These are phyloP conservation scores for Bufo gargarizans DNA, from an alignment of 2,113 vertebrate genomes.

Conservation along the genomic window DNA sequence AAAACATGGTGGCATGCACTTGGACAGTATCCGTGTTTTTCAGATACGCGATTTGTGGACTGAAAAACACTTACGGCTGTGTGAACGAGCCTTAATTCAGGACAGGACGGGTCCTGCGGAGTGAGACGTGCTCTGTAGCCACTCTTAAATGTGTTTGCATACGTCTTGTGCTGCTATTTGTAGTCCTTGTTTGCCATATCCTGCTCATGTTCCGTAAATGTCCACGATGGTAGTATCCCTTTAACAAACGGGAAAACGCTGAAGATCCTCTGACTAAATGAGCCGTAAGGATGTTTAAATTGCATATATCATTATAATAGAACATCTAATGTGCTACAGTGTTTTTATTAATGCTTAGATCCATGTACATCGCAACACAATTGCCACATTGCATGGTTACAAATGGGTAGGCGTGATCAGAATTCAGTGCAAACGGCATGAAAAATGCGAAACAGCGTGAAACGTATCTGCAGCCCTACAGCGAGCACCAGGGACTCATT, in stretches of 20 bases:
- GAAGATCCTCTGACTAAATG: background rate
- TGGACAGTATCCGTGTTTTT: too few species aligned
- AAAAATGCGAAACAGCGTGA: background rate
- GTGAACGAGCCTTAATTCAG: too few species aligned
- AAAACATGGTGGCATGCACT: too few species aligned
- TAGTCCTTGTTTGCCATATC: too few species aligned
- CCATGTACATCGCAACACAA: background rate
- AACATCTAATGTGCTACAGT: background rate
- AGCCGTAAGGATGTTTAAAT: background rate
- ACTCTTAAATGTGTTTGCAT: too few species aligned
- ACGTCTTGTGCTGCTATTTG: too few species aligned
- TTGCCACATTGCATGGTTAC: background rate
- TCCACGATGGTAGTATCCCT: background rate
- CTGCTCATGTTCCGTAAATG: too few species aligned
- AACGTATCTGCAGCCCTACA: conserved; percentile 12
- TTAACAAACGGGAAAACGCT: background rate
- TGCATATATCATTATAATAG: background rate
- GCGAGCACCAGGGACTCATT: conserved; percentile 17
- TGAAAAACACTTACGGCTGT: too few species aligned
- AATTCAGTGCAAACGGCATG: background rate
- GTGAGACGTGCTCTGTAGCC: too few species aligned
- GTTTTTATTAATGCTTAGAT: background rate
- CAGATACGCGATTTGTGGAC: too few species aligned
- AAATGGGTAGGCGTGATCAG: background rate
- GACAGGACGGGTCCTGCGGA: too few species aligned